phyloP scores from a whole-genome alignment of 1,140 invertebrate genomes.

The Mya arenaria region DNA sequence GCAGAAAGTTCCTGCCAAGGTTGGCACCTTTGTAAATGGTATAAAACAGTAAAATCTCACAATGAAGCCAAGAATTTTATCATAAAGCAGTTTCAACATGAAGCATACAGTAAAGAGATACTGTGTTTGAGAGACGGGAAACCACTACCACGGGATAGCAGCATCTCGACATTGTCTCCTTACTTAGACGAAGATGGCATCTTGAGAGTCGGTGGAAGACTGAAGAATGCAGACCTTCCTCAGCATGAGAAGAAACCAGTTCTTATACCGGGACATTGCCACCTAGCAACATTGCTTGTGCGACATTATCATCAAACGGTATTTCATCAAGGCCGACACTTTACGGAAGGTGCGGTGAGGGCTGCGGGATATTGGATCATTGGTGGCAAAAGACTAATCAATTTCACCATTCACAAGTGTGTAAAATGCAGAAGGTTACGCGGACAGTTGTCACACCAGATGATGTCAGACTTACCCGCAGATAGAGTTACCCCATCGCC shows the following conservation, averaged over 20 bases:
- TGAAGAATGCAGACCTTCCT: conserved; percentile 8
- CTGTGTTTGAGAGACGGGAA: conserved; percentile 7
- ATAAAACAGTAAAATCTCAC: conserved; percentile 5
- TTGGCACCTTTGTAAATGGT: too few species aligned
- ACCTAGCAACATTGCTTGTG: conserved; percentile 22
- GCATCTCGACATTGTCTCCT: conserved; percentile 7
- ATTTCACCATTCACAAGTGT: conserved; percentile 6
- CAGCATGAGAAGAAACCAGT: conserved; percentile 26
- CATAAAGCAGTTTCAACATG: conserved; percentile 15
- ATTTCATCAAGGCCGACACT: conserved; percentile 41
- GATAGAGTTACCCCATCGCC: not conserved
- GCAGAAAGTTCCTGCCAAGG: too few species aligned
- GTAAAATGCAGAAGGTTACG: not conserved
- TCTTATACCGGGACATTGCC: conserved; percentile 34
- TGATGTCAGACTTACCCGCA: not conserved
- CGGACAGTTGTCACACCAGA: not conserved
- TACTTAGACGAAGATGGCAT: conserved; percentile 7
- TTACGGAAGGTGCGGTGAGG: conserved; percentile 49
- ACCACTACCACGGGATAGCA: conserved; percentile 15
- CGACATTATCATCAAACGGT: conserved; percentile 32
- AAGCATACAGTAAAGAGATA: conserved; percentile 41
- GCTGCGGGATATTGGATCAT: not conserved
- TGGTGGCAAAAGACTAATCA: not conserved
- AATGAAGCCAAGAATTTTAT: conserved; percentile 2
- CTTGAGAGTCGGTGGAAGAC: conserved; percentile 19